A percentile compares a stretch with the other conserved stretches of the same genome.
Conservation (phyloP, 2,113 vertebrate species). For the Geococcyx californianus region DNA sequence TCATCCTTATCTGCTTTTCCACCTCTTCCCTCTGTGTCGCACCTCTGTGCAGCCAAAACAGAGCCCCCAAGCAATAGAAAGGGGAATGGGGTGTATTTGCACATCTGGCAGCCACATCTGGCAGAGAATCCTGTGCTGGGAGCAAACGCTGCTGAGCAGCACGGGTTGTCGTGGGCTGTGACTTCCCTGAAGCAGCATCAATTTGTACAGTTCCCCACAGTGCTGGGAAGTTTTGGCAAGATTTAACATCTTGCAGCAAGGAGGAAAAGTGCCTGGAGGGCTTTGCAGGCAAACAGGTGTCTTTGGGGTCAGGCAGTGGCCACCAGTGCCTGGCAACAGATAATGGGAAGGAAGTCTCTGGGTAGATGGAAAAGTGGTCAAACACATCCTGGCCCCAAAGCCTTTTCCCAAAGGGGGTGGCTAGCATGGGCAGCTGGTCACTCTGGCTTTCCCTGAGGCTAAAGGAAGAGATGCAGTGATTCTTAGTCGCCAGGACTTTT, state of each 20-base stretch:
- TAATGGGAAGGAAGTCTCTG: fast-evolving
- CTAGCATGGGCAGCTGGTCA: fast-evolving
- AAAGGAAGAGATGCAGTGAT: not conserved
- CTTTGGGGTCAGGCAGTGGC: not conserved
- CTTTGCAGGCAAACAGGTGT: fast-evolving
- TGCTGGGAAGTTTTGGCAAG: not conserved
- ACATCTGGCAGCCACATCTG: not conserved
- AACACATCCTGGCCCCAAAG: not conserved
- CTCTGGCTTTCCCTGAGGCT: not conserved
- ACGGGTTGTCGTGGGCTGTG: fast-evolving
- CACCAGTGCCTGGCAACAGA: fast-evolving
- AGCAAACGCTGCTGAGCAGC: not conserved
- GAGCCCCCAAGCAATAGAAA: not conserved
- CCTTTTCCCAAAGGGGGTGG: not conserved
- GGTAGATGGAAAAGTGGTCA: not conserved
- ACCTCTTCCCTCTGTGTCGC: not conserved
- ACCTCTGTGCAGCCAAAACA: fast-evolving
- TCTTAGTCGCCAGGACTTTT: not conserved
- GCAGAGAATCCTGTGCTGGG: not conserved
- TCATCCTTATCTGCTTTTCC: not conserved
- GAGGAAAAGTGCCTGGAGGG: not conserved
- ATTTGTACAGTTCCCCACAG: fast-evolving
- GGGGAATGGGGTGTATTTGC: fast-evolving
- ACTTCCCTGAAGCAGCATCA: not conserved
- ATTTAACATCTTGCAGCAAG: fast-evolving